Conservation (phyloP, 2,888 invertebrate species). For the Sialis fuliginosa region DNA sequence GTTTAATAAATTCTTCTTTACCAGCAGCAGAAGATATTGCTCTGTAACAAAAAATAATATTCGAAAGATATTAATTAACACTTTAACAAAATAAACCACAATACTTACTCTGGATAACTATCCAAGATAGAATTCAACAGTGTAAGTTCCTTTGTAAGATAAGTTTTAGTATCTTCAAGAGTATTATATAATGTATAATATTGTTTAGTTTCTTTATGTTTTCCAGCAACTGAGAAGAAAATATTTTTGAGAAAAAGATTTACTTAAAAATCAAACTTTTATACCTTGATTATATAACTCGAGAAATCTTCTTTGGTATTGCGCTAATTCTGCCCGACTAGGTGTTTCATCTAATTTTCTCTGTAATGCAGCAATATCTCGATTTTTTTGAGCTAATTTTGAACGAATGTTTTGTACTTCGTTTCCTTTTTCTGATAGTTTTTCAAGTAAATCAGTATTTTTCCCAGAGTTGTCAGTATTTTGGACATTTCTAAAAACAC, state of each 20-base stretch:
- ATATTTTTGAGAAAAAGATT: neutral
- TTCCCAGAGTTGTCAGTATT: neutral
- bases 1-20: conserved; percentile 77
- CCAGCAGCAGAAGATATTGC: conserved; percentile 67
- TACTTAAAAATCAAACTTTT: neutral
- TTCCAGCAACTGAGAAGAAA: conserved; percentile 61
- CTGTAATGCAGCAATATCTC: conserved; percentile 62
- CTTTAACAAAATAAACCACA: conserved; percentile 7
- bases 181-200: conserved; percentile 94
- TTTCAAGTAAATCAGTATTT: conserved; percentile 32
- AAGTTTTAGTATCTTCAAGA: conserved; percentile 81
- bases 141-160: conserved; percentile 80
- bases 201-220: conserved; percentile 94
- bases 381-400: conserved; percentile 60
- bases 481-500: neutral
- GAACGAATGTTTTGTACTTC: conserved; percentile 34
- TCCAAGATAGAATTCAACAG: conserved; percentile 78
- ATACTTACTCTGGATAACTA: conserved; percentile 64
- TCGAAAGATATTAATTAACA: conserved; percentile 6
- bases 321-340: conserved; percentile 78
- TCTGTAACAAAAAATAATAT: conserved; percentile 25
- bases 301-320: conserved; percentile 89
- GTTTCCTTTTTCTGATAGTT: conserved; percentile 40
- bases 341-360: conserved; percentile 86
- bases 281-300: conserved; percentile 88